phyloP scores from a whole-genome alignment of 2,797 vertebrate genomes.

The Poecilia picta region DNA sequence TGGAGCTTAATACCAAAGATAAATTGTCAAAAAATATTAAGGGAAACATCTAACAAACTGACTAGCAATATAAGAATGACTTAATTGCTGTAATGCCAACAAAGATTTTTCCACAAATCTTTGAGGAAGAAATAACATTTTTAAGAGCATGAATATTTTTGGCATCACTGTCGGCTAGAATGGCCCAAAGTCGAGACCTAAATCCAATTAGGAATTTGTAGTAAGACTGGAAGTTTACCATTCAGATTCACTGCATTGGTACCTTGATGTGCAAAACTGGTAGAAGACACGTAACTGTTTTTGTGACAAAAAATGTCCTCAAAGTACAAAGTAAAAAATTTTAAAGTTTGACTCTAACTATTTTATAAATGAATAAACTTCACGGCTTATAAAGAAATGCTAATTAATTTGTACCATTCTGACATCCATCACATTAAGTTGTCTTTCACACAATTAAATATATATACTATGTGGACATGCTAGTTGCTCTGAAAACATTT shows the following conservation, averaged over 20 bases:
- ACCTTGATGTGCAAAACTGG: background rate
- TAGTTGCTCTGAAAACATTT: background rate
- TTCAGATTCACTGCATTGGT: background rate
- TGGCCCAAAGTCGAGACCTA: background rate
- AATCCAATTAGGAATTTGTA: background rate
- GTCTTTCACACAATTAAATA: background rate
- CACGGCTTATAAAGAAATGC: background rate
- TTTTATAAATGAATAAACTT: background rate
- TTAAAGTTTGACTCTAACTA: background rate
- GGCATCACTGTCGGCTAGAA: background rate
- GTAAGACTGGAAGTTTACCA: background rate
- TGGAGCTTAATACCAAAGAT: background rate
- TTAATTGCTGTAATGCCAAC: too few relatives aligned
- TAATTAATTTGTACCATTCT: background rate
- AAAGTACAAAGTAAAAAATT: background rate
- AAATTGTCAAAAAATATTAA: background rate
- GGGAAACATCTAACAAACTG: background rate
- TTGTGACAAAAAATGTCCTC: background rate
- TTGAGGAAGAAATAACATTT: background rate
- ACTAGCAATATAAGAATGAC: too few relatives aligned
- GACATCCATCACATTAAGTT: background rate
- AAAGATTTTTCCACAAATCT: background rate
- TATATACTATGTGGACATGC: background rate
- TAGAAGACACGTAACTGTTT: background rate
- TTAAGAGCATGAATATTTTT: background rate